Percentiles rank a stretch among this genome's conserved stretches.
Conservation (phyloP, 2,888 invertebrate species). For the Drosophila diplacantha region DNA sequence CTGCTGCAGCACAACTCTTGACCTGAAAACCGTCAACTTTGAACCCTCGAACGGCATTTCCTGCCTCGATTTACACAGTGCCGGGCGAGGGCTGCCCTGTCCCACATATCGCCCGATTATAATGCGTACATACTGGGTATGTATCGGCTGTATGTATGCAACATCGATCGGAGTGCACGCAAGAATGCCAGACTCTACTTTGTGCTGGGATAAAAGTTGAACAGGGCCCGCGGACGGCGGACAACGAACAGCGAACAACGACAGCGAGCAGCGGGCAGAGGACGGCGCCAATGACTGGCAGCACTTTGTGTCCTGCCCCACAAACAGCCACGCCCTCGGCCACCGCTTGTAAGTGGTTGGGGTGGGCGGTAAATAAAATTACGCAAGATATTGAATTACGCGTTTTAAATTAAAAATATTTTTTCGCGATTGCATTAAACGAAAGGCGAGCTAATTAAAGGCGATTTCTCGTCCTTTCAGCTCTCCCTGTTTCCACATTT, state of each 20-base stretch:
- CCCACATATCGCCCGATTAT: conserved; percentile 22
- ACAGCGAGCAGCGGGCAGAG: conserved; percentile 34
- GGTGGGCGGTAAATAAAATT: conserved; percentile 61
- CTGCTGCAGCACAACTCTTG: conserved; percentile 50
- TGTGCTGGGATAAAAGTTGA: conserved; percentile 47
- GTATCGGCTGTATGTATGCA: conserved; percentile 11
- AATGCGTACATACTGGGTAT: conserved; percentile 2
- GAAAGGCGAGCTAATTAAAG: conserved; percentile 59
- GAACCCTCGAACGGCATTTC: conserved; percentile 59
- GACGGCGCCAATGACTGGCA: conserved; percentile 59
- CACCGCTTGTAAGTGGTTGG: conserved; percentile 37
- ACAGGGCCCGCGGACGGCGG: conserved; percentile 45
- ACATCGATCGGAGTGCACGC: conserved; percentile 39
- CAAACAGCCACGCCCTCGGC: conserved; percentile 2
- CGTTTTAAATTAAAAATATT: conserved; percentile 69
- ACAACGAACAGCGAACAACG: conserved; percentile 26
- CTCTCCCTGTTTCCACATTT: conserved; percentile 19
- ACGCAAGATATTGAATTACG: conserved; percentile 69
- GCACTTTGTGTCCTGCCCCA: conserved; percentile 52
- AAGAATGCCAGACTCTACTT: conserved; percentile 31
- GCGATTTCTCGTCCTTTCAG: conserved; percentile 33
- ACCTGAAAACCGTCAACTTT: conserved; percentile 65
- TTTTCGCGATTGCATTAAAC: conserved; percentile 69
- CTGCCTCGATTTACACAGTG: conserved; percentile 67
- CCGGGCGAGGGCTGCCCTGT: conserved; percentile 7